These are phyloP conservation scores for Propithecus deckenii DNA, from an alignment of 2,797 vertebrate genomes.

Conservation along the genomic window DNA sequence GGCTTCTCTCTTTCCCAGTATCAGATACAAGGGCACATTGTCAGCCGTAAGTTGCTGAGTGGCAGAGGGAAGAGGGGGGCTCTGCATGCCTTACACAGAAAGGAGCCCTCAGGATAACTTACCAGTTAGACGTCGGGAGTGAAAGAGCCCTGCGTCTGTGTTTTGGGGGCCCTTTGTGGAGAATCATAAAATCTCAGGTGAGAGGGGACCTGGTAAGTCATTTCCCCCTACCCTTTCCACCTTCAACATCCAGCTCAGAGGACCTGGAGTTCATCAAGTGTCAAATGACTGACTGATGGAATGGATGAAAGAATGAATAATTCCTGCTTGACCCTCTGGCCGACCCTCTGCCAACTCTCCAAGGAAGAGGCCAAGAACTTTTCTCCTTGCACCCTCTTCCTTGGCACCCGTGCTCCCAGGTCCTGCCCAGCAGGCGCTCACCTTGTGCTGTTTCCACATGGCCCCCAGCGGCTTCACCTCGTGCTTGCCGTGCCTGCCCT, in stretches of 20 bases:
- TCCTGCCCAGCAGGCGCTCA: slow-evolving; percentile 77
- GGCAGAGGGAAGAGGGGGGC: neutral
- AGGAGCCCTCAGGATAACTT: neutral
- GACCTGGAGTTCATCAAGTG: neutral
- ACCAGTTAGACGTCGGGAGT: neutral
- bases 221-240: neutral
- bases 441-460: slow-evolving; percentile 99
- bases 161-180: neutral
- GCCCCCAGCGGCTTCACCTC: slow-evolving; percentile 93
- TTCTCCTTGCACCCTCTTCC: neutral
- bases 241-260: neutral
- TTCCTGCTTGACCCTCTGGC: neutral
- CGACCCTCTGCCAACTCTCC: neutral
- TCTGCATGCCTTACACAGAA: neutral
- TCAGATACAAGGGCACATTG: neutral
- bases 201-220: neutral
- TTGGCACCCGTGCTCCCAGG: fast-evolving
- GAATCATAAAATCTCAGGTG: neutral
- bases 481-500: slow-evolving; percentile 93
- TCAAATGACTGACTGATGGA: neutral
- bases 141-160: neutral
- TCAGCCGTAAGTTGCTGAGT: neutral
- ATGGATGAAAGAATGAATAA: neutral
- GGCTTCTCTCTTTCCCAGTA: neutral
- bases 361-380: neutral